Evolutionary conservation across 1,140 invertebrate species (phyloP).

Genomic region (Dolichoris vasculosae): DNA sequence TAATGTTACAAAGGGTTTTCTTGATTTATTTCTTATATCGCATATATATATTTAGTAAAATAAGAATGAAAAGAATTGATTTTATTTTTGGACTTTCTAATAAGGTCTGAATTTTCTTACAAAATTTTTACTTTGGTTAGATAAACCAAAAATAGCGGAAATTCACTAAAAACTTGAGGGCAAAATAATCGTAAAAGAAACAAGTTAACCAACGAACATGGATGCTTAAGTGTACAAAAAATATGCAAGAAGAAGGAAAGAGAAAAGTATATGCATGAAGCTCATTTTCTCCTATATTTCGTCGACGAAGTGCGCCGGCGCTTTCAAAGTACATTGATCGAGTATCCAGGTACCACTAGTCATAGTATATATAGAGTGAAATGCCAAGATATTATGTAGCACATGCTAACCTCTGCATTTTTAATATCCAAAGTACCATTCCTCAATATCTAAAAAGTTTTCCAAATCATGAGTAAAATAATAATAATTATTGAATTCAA

Average conservation of each 20-base stretch:
- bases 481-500: too few species aligned
- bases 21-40: too few species aligned
- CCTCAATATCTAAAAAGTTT: too few species aligned
- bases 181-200: not conserved
- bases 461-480: too few species aligned
- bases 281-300: not conserved
- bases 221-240: not conserved
- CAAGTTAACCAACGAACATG: not conserved
- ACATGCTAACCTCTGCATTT: too few species aligned
- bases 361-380: not conserved
- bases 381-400: not conserved
- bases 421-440: too few species aligned
- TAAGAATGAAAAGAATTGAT: too few species aligned
- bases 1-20: too few species aligned
- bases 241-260: not conserved
- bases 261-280: not conserved
- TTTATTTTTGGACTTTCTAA: too few species aligned
- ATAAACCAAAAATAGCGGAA: not conserved
- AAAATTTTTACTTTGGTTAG: not conserved
- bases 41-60: too few species aligned
- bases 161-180: not conserved
- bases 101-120: too few species aligned
- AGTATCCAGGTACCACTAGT: not conserved
- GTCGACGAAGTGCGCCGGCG: not conserved
- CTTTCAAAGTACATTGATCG: constrained; percentile 5